phyloP scores from a whole-genome alignment of 2,113 vertebrate genomes.

The Nibea albiflora region DNA sequence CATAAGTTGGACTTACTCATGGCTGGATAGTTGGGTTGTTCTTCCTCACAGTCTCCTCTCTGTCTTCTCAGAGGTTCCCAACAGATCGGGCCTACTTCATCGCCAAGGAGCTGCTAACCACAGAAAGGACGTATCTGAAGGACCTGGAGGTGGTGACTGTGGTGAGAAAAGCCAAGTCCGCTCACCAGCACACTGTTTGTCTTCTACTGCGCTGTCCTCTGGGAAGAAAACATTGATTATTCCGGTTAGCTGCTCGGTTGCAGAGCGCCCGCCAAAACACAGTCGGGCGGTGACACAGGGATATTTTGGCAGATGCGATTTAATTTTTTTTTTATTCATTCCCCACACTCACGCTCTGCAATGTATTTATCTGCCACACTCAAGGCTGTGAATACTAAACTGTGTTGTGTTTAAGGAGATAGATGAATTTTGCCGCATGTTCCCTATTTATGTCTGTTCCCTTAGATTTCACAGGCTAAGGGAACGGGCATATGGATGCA shows the following conservation, averaged over 20 bases:
- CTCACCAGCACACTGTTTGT: conserved; percentile 30
- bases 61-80: conserved; percentile 89
- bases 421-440: conserved; percentile 32
- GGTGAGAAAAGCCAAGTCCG: conserved; percentile 79
- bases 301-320: conserved; percentile 64
- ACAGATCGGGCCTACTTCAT: conserved; percentile 96
- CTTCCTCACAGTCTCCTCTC: conserved; percentile 5
- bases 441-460: conserved; percentile 26
- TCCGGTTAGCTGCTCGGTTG: conserved; percentile 60
- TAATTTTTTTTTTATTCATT: conserved; percentile 60
- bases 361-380: conserved; percentile 63
- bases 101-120: conserved; percentile 94
- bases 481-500: conserved; percentile 3
- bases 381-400: conserved; percentile 69
- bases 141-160: conserved; percentile 96
- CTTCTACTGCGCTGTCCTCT: conserved; percentile 43
- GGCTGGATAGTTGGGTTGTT: not conserved
- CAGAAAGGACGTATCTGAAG: conserved; percentile 95
- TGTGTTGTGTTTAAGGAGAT: conserved; percentile 49
- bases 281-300: conserved; percentile 52
- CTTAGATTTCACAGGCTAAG: conserved; percentile 33
- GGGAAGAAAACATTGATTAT: conserved; percentile 72
- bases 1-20: not conserved
- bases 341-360: conserved; percentile 35
- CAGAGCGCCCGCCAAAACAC: conserved; percentile 52